phyloP scores from a whole-genome alignment of 2,113 vertebrate species.

The Gopherus evgoodei region DNA sequence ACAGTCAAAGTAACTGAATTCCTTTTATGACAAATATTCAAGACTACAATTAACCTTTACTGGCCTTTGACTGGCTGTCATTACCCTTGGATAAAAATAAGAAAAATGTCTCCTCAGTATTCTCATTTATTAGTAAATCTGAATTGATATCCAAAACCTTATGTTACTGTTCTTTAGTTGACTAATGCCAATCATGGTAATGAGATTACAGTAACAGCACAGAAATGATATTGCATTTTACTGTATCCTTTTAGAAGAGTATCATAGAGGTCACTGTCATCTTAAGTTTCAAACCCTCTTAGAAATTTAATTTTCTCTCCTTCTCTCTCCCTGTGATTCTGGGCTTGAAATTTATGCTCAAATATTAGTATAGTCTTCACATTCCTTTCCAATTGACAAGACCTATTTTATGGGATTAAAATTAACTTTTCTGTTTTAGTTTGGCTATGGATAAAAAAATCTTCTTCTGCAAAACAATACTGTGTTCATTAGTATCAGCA shows the following conservation, averaged over 20 bases:
- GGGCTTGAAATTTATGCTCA: neutral
- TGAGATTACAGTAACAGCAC: neutral
- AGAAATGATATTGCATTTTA: neutral
- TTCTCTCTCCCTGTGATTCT: neutral
- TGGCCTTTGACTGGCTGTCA: accelerated
- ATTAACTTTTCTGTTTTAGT: neutral
- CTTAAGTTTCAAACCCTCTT: neutral
- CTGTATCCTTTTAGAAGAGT: neutral
- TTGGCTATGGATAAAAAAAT: neutral
- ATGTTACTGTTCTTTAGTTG: neutral
- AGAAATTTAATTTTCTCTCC: neutral
- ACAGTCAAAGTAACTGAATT: neutral
- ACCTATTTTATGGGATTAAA: neutral
- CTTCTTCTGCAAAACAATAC: neutral
- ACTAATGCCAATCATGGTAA: neutral
- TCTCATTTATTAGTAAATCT: neutral
- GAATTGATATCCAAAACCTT: neutral
- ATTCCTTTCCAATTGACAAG: neutral
- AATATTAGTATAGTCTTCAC: neutral
- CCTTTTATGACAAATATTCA: neutral
- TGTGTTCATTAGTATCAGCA: neutral
- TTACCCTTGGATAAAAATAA: neutral
- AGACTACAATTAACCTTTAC: neutral
- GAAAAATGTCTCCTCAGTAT: neutral
- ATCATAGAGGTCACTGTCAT: neutral